These are phyloP conservation scores for Poecilia latipinna DNA, from an alignment of 2,113 vertebrate genomes.

Conservation along the genomic window DNA sequence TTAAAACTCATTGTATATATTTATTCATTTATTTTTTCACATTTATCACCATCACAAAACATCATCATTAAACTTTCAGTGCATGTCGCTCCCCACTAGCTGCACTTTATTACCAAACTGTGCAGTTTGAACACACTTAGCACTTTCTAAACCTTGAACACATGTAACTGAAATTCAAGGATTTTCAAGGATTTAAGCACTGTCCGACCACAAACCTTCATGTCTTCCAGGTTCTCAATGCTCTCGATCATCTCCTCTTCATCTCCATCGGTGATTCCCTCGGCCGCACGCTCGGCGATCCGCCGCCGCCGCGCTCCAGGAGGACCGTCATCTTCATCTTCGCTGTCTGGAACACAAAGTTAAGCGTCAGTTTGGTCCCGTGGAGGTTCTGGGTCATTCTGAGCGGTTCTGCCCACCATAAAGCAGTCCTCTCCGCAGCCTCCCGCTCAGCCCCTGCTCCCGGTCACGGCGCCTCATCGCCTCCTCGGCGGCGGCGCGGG, in stretches of 20 bases:
- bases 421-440: constrained; percentile 88
- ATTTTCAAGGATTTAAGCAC: no score
- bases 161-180: no score
- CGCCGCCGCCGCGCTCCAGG: constrained; percentile 86
- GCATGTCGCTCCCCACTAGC: no score
- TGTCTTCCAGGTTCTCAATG: constrained; percentile 98
- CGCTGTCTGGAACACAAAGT: constrained; percentile 83
- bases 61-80: no score
- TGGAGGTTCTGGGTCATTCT: not conserved
- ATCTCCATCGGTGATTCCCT: constrained; percentile 84
- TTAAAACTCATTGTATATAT: no score
- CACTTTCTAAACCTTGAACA: no score
- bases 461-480: constrained; percentile 90
- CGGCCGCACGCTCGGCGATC: constrained; percentile 88
- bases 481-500: constrained; percentile 89
- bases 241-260: constrained; percentile 98
- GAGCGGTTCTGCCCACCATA: constrained; percentile 61
- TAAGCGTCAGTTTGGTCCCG: not conserved
- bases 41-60: no score
- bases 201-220: constrained; percentile 79
- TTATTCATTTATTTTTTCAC: no score
- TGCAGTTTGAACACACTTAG: no score
- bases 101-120: no score
- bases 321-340: constrained; percentile 93
- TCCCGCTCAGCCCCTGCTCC: constrained; percentile 84